Evolutionary conservation across 2,113 vertebrate species (phyloP).

Genomic region (Eleginops maclovinus): DNA sequence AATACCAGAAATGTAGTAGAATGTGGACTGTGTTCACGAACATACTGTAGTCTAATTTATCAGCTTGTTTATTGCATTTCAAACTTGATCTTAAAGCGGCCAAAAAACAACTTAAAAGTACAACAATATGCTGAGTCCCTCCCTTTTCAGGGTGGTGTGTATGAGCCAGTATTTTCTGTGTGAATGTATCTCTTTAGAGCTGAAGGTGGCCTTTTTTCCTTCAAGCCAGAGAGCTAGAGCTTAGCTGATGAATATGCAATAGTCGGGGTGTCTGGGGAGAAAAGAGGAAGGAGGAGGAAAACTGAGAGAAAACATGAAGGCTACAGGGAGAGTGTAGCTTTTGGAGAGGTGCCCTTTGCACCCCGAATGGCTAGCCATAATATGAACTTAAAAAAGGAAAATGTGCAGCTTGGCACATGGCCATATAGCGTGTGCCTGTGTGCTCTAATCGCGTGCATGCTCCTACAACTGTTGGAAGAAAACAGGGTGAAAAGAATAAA

Average conservation of each 20-base stretch:
- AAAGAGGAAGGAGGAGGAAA: conserved; percentile 57
- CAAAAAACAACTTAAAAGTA: conserved; percentile 14
- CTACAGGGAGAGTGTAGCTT: conserved; percentile 68
- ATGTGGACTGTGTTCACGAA: background rate
- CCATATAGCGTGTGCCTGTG: conserved; percentile 65
- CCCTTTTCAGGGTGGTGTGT: conserved; percentile 8
- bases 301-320: conserved; percentile 66
- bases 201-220: conserved; percentile 37
- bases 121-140: conserved; percentile 15
- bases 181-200: conserved; percentile 41
- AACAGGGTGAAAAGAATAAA: conserved; percentile 31
- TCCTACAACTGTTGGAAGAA: conserved; percentile 55
- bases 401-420: conserved; percentile 59
- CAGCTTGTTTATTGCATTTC: background rate
- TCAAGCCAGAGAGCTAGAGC: conserved; percentile 33
- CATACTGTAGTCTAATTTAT: background rate
- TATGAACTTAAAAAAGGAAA: conserved; percentile 73
- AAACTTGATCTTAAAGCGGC: background rate
- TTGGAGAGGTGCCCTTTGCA: conserved; percentile 73
- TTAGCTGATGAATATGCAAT: conserved; percentile 69
- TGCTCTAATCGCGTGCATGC: conserved; percentile 59
- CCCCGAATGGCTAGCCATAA: conserved; percentile 73
- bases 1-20: background rate
- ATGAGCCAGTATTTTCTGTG: background rate
- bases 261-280: conserved; percentile 41